These are phyloP conservation scores for Lasioglossum marginatum DNA, from an alignment of 2,888 invertebrate species.

Conservation along the genomic window DNA sequence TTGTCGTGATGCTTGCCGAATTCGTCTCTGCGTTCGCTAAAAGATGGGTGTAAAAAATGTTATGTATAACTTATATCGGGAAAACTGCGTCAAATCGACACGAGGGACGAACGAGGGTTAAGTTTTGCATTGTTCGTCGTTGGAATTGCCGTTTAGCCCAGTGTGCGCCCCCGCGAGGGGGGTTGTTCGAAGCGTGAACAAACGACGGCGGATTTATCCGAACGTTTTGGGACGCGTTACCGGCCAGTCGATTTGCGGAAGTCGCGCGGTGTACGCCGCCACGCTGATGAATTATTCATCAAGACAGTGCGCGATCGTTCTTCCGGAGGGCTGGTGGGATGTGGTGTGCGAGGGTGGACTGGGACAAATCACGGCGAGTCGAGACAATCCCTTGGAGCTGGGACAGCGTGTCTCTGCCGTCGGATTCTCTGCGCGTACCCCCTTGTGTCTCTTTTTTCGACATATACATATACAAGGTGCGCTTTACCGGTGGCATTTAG, in stretches of 20 bases:
- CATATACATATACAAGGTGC: neutral
- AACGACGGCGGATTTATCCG: slow-evolving; percentile 55
- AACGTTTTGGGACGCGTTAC: slow-evolving; percentile 63
- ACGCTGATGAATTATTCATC: slow-evolving; percentile 71
- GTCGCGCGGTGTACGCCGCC: slow-evolving; percentile 57
- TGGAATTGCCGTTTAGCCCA: too few relatives aligned
- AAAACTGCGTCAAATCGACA: too few relatives aligned
- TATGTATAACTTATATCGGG: too few relatives aligned
- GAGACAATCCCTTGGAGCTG: slow-evolving; percentile 52
- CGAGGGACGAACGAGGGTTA: too few relatives aligned
- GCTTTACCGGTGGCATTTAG: slow-evolving; percentile 16
- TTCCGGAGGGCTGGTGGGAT: slow-evolving; percentile 13
- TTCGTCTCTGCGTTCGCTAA: too few relatives aligned
- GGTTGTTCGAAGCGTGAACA: slow-evolving; percentile 29
- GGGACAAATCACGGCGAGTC: slow-evolving; percentile 65
- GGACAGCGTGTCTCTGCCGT: neutral
- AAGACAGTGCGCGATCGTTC: slow-evolving; percentile 61
- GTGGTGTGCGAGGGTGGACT: slow-evolving; percentile 11
- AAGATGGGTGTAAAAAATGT: too few relatives aligned
- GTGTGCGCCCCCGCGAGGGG: neutral
- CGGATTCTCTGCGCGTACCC: slow-evolving; percentile 24
- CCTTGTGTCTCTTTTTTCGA: neutral
- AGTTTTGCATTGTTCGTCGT: too few relatives aligned
- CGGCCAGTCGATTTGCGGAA: slow-evolving; percentile 57
- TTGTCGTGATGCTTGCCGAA: too few relatives aligned